Evolutionary conservation across 92 coral and sea anemone species (phyloP).

Genomic region (Zoanthus sociatus): DNA sequence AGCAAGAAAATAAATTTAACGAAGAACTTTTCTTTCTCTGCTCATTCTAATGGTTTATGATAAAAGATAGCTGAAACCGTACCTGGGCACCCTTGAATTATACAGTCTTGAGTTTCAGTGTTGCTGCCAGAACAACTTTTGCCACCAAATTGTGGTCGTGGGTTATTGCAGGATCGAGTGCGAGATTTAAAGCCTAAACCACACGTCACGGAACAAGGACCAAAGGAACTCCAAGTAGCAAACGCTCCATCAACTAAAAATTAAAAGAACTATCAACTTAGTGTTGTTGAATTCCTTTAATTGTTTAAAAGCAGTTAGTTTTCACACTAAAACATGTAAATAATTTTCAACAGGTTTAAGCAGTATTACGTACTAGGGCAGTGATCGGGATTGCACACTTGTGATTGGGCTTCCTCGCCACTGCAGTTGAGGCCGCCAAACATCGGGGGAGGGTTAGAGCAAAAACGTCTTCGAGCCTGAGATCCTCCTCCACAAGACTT

Average conservation of each 20-base stretch:
- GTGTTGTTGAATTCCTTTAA: neutral
- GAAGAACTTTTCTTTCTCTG: too few relatives aligned
- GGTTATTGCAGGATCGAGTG: constrained; percentile 22
- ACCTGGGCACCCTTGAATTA: neutral
- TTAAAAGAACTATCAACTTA: neutral
- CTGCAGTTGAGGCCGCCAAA: constrained; percentile 25
- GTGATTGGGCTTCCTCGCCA: constrained; percentile 7
- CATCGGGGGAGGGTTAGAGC: constrained; percentile 28
- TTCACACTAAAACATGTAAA: neutral
- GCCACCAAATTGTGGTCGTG: constrained; percentile 25
- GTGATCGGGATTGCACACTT: constrained; percentile 7
- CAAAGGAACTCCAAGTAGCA: constrained; percentile 2
- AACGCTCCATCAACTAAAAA: constrained; percentile 21
- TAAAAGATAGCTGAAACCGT: neutral
- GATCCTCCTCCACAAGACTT: constrained; percentile 31
- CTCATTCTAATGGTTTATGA: too few relatives aligned
- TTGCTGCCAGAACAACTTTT: constrained; percentile 11
- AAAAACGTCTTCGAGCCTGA: neutral
- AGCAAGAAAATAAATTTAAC: too few relatives aligned
- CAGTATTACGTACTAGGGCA: constrained; percentile 19
- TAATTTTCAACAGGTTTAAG: neutral
- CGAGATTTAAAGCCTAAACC: constrained; percentile 13
- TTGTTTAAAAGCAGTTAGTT: neutral
- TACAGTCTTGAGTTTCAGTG: neutral
- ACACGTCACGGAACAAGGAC: constrained; percentile 13